Evolutionary conservation across 2,888 invertebrate species (phyloP).

Genomic region (Agrochola lychnidis): DNA sequence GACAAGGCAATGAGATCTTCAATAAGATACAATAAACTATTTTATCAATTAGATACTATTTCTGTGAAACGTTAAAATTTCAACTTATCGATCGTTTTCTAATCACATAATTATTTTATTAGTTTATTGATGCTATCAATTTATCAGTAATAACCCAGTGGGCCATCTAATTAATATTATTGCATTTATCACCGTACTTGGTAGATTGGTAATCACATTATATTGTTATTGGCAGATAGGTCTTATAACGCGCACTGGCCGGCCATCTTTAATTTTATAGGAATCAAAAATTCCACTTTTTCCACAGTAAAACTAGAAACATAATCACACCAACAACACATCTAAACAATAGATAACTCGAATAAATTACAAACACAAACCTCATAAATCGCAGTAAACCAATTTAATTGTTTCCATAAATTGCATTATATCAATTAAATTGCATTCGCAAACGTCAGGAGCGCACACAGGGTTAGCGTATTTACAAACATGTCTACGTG

Average conservation of each 20-base stretch:
- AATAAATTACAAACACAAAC: slow-evolving; percentile 31
- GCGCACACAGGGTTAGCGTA: slow-evolving; percentile 44
- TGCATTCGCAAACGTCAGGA: slow-evolving; percentile 26
- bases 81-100: slow-evolving; percentile 28
- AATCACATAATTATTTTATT: slow-evolving; percentile 42
- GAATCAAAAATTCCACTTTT: not conserved
- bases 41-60: slow-evolving; percentile 17
- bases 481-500: slow-evolving; percentile 52
- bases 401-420: slow-evolving; percentile 50
- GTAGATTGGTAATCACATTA: slow-evolving; percentile 11
- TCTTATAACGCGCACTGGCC: not conserved
- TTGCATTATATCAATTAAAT: slow-evolving; percentile 51
- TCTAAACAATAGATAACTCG: slow-evolving; percentile 17
- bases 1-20: slow-evolving; percentile 9
- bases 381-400: slow-evolving; percentile 37
- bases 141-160: not conserved
- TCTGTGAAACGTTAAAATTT: slow-evolving; percentile 24
- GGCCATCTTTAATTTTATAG: slow-evolving; percentile 3
- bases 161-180: slow-evolving; percentile 1
- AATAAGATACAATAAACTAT: slow-evolving; percentile 11
- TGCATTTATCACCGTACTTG: slow-evolving; percentile 1
- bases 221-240: not conserved
- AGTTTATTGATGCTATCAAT: slow-evolving; percentile 29
- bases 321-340: not conserved
- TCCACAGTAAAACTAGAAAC: not conserved